Base-by-base conservation (phyloP, 2,888 invertebrate species). In the Netelia inedita region DNA sequence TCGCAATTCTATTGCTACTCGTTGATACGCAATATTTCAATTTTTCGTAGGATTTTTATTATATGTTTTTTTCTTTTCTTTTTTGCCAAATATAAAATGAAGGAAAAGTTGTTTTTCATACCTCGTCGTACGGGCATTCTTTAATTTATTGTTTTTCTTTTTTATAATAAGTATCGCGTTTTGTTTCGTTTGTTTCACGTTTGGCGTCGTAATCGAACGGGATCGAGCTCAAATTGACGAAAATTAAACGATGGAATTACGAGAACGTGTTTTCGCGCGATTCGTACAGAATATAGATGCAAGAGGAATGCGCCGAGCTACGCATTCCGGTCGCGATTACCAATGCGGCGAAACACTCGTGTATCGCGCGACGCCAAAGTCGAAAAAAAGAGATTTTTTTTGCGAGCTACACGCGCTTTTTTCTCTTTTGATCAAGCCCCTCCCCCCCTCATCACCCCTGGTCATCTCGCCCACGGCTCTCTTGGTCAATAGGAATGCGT, bases 271-370 rank as follows among this genome's bases (percentile, higher is more conserved):
- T 71, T 68, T 46, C 43, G 19, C 11, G 43, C 6, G 2, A 46
- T 53, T 28, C 19, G 57, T 41, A 41, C 11, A 57, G 21, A 28
- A 35, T 59, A 21, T 72, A 21, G 11, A 21, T 14, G 6, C 28
- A 6, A 35, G 28, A 41, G 72, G 43, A 72, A 72, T 72, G 43
- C n/a, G 21, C 21, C 57, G 57, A 41, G 14, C 41, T 5, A 41
- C 21, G 72, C 41, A 9, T 72, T 59, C 59, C 43, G 21, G 59
- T 59, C 35, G 21, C 57, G 55, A 57, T 35, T 41, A 71, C 28
- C 19, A 55, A n/a, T 53, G 71, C 14, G 71, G 57, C 57, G n/a
- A 46, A 41, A 35, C 9, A 21, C 72, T n/a, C 43, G 55, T 72
- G 41, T 43, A 72, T 59, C n/a, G 57, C 69, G 21, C n/a, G 59